Percentiles rank a stretch among this genome's conserved stretches.
Conservation (phyloP, 2,113 vertebrate species). For the Mystacornis crossleyi region DNA sequence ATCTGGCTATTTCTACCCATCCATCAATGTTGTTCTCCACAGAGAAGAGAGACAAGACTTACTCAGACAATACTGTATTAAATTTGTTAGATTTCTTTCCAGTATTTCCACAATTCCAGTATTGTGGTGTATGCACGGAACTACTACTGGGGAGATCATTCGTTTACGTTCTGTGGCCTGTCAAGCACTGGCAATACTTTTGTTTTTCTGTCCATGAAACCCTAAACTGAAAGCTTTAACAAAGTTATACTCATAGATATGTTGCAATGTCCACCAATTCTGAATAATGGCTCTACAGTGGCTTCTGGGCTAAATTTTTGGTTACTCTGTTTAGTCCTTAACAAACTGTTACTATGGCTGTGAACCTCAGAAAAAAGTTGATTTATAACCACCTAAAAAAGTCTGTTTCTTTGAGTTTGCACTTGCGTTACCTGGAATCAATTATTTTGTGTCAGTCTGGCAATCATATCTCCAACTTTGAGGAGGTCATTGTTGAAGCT, state of each 20-base stretch:
- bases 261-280: not conserved
- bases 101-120: not conserved
- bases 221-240: not conserved
- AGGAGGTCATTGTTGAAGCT: not conserved
- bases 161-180: not conserved
- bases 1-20: not conserved
- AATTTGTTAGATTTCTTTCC: not conserved
- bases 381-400: rapidly evolving
- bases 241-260: not conserved
- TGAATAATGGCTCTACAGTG: not conserved
- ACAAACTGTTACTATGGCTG: not conserved
- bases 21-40: not conserved
- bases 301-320: not conserved
- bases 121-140: not conserved
- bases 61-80: not conserved
- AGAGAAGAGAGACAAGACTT: not conserved
- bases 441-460: not conserved
- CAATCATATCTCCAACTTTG: not conserved
- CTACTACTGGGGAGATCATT: not conserved
- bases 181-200: not conserved
- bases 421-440: not conserved
- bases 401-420: not conserved
- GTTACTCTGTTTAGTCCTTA: not conserved
- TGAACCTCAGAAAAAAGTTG: not conserved
- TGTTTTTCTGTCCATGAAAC: not conserved